Conservation (phyloP, 2,888 invertebrate species). For the Gandaritis pyraliata region DNA sequence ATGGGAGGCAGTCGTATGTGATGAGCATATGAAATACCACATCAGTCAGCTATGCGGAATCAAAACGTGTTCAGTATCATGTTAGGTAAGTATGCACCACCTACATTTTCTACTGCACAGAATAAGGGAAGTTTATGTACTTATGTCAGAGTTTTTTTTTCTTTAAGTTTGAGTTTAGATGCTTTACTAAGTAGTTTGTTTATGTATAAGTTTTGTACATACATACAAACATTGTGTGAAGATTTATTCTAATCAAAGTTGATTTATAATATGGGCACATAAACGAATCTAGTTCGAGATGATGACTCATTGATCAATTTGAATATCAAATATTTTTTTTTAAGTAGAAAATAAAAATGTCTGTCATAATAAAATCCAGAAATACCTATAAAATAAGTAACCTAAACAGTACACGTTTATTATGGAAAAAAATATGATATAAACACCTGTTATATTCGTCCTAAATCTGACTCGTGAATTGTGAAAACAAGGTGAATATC, state of each 20-base stretch:
- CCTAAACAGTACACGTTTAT: constrained; percentile 25
- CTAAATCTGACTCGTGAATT: constrained; percentile 43
- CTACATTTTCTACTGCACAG: constrained; percentile 46
- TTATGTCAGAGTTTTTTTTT: too few species aligned
- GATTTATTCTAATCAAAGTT: constrained; percentile 38
- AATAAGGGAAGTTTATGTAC: constrained; percentile 45
- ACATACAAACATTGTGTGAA: constrained; percentile 36
- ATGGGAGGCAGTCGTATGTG: constrained; percentile 46
- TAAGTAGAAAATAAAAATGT: constrained; percentile 26
- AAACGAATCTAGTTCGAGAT: constrained; percentile 8
- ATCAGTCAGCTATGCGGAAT: constrained; percentile 59
- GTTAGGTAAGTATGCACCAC: constrained; percentile 25
- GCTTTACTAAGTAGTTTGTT: constrained; percentile 26
- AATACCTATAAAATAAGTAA: constrained; percentile 19
- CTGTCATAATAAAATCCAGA: constrained; percentile 30
- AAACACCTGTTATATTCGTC: constrained; percentile 41
- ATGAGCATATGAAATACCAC: constrained; percentile 51
- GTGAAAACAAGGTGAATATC: constrained; percentile 45
- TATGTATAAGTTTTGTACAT: constrained; percentile 28
- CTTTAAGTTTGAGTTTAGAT: constrained; percentile 6
- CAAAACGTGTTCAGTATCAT: constrained; percentile 52
- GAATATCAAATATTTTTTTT: constrained; percentile 28
- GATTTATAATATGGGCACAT: constrained; percentile 18
- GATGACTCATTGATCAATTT: constrained; percentile 35
- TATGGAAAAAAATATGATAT: constrained; percentile 26